Base-by-base conservation (phyloP, 2,113 vertebrate species). In the Cyphomyrus discorhynchus region DNA sequence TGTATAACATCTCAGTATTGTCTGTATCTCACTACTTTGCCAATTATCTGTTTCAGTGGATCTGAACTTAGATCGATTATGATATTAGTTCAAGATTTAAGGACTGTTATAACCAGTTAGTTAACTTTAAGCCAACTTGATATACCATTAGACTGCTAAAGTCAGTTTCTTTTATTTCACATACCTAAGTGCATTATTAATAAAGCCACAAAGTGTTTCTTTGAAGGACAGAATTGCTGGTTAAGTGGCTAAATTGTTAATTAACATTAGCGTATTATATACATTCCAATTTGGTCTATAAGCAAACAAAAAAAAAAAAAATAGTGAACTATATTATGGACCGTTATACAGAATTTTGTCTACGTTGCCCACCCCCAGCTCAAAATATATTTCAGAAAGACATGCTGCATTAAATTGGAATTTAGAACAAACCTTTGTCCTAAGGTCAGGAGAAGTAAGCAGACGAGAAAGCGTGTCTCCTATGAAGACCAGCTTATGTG, bases 401-500 rank as follows among this genome's bases (percentile, higher is more conserved):
- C 19, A 50, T n/a, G 50, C 7, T 39, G 8, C 3, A 47, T 84
- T 47, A 84, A 47, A 27, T 47, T 39, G 21, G 9, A 45, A 42
- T 70, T 84, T 47, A 46, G n/a, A 46, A 49, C 82, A 21, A 52
- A 96, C 96, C 93, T 96, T 97, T 47, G 96, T 93, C 86, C 97
- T 94, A 52, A 98, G 95, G 87, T 96, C 96, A 0, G 95, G 92
- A 0, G 97, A 98, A 80, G 95, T 94, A 9, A 97, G 96, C 45
- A 97, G 95, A 19, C 97, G 96, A 39, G 96, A 97, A 10, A 98
- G 96, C 0, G 97, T 97, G 93, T 98, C 97, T 39, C 97, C 97
- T 0, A 98, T 97, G 21, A 98, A 98, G 85, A 98, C 97, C 89
- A 98, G 95, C 88, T 97, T 97, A 95, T 98, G 97, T 0, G 97